Base-by-base conservation (phyloP, 2,888 invertebrate genomes). In the Pachymerium ferrugineum region DNA sequence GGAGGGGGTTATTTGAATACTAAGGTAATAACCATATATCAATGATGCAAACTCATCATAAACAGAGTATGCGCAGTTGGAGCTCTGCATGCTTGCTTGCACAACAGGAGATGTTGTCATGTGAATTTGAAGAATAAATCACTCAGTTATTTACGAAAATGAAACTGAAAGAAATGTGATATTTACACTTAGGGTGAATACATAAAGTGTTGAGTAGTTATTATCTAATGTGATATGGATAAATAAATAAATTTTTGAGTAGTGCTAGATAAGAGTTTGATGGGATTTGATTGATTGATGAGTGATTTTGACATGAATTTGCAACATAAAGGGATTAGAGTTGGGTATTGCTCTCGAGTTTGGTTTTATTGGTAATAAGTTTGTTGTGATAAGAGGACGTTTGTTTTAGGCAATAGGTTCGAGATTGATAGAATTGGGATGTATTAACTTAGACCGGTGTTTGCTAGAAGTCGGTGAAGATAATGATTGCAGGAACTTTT, bases 11-110 rank as follows among this genome's bases (percentile, higher is more conserved):
- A 67, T 67, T 67, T 67, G 67, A 67, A 67, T 67, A 67, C 29
- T 12, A 22, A 67, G 67, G 67, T 67, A 67, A 67, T 67, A 67
- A 67, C 67, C 25, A 67, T 67, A 67, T 67, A 29, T 67, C 67
- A 67, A 25, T 29, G 67, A 42, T 42, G 42, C 42, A 42, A 42
- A 42, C 42, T 42, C 42, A 42, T 42, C 42, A 42, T 42, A 42
- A 42, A 42, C 42, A n/a, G 42, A 42, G 42, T 14, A 42, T 42
- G 42, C 5, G 42, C 42, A 42, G 42, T 42, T 3, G 42, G 16
- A 16, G n/a, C 42, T 14, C 42, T n/a, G 42, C 42, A 42, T 42
- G 42, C 6, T 42, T 42, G 42, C 42, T 14, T 42, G 42, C 42
- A 42, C 42, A 42, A 42, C 42, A 42, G 3, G 42, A 14, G 42